Base-by-base conservation (phyloP, 2,888 invertebrate species). In the Caenorhabditis sp. region DNA sequence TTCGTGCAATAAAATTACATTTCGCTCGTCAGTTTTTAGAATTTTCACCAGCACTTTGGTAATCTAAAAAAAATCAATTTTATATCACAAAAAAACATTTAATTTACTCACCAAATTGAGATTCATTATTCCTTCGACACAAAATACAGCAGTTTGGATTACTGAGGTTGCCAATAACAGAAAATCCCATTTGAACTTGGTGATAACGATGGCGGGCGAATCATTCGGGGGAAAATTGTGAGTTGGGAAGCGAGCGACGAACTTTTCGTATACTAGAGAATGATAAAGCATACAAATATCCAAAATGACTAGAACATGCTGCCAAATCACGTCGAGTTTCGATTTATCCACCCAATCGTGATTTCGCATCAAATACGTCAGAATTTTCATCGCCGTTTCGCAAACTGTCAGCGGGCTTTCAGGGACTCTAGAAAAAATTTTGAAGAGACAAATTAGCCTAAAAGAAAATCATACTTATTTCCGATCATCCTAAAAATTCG, bases 401-500 rank as follows among this genome's bases (percentile, higher is more conserved):
- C 75, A 75, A 14, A 62, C 61, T 56, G 59, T 61, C 2, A 75
- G 53, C 1, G 70, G 75, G 52, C 67, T 70, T 25, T 67, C 75
- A n/a, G 75, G 75, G 5, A 70, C 58, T 38, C 75, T 70, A 52
- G 23, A 60, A 54, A n/a, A 50, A 31, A n/a, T n/a, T n/a, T n/a
- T n/a, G n/a, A n/a, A n/a, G n/a, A n/a, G n/a, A n/a, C n/a, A n/a
- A n/a, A n/a, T n/a, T 25, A 26, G 12, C 3, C 8, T 5, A n/a
- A 3, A n/a, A 23, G 25, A 23, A 23, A 31, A 38, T 1, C n/a
- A 59, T 17, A 73, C 73, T 66, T 66, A 53, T 52, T 60, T 14
- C 67, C 73, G 10, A 74, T 69, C 8, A 63, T 31, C 25, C 66
- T 59, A 54, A 67, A 69, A 26, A 74, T 58, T 53, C 90, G 80